Evolutionary conservation across 2,888 invertebrate species (phyloP), one percentile per base, ranked within the genome.

Genomic region (Drosophila trichaetosa): DNA sequence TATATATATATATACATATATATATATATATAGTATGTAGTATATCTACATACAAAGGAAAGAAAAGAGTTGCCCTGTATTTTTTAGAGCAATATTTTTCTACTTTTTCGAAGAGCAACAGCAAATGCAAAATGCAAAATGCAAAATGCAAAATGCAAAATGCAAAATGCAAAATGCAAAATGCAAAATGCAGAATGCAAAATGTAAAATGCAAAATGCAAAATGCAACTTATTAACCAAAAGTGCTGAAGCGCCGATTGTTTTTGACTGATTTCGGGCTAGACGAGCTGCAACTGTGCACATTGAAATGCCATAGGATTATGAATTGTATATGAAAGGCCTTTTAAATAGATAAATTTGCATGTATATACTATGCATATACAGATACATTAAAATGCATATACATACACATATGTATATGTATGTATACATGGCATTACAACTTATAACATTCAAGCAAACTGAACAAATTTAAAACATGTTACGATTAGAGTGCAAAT

Each of bases 51-150:
- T 31, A 54, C 36, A 38, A 51, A 65, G 34, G 42, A 51, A 59
- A 38, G 72, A 67, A 70, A 65, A 72, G 64, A 78, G 81, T 87
- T 86, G 83, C 72, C 73, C 88, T 81, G 81, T 86, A 84, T 88
- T 84, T 86, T 83, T 88, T 84, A 84, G 86, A 79, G 81, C 83
- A 83, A 88, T 81, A 83, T 84, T 84, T 84, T 84, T 84, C 83
- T 84, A 84, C 84, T 77, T 84, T 84, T 88, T 85, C 78, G 79
- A 83, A 66, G 57, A 80, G 81, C 53, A 80, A 66, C 52, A 78
- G 66, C 54, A 46, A 57, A 58, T 56, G 34, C 11, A 27, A 27
- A 27, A 27, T 27, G 24, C 24, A 42, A 46, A 57, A 58, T 56
- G 34, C 11, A 27, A 27, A 27, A 27, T 59, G 33, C 13, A 63